Conservation (phyloP, 2,797 vertebrate species). For the Myotis daubentonii region DNA sequence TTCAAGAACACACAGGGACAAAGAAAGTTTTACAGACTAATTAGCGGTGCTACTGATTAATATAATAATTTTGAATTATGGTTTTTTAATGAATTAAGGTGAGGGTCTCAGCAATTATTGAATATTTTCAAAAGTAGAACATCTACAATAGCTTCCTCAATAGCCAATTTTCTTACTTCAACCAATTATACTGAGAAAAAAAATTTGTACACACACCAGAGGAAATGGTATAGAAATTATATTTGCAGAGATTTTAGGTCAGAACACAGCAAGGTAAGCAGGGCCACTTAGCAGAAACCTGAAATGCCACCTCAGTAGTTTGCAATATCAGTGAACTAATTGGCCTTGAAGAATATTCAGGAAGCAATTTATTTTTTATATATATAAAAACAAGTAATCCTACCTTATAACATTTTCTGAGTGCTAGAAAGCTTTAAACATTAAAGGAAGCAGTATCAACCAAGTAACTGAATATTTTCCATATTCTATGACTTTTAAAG, state of each 20-base stretch:
- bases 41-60: not conserved
- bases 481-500: slow-evolving; percentile 45
- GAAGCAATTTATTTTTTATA: not conserved
- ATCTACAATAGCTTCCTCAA: not conserved
- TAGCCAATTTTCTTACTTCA: not conserved
- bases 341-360: not conserved
- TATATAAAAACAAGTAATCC: not conserved
- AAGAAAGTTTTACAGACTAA: not conserved
- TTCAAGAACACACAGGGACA: not conserved
- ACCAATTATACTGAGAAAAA: not conserved
- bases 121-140: not conserved
- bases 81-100: not conserved
- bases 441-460: rapidly evolving
- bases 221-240: not conserved
- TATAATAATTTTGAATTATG: not conserved
- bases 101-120: not conserved
- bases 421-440: slow-evolving; percentile 7
- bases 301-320: not conserved
- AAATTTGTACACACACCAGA: not conserved
- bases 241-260: not conserved
- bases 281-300: not conserved
- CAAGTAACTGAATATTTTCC: not conserved
- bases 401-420: slow-evolving; percentile 26
- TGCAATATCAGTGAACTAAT: not conserved
- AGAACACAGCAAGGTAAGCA: not conserved